Conservation (phyloP, 2,797 vertebrate species). For the Phrynocephalus guinanensis region DNA sequence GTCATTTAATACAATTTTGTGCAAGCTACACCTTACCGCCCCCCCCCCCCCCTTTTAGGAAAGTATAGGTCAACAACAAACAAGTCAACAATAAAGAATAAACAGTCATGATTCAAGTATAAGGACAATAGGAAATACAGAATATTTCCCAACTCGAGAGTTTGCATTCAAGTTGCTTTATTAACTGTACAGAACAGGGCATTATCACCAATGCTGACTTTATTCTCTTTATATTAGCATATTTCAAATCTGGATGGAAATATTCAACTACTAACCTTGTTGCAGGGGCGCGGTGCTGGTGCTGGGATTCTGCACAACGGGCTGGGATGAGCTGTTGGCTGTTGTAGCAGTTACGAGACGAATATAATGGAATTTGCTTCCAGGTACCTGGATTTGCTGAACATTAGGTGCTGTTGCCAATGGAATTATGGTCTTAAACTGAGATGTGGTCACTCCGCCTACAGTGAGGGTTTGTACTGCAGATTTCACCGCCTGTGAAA, state of each 20-base stretch:
- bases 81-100: neutral
- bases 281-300: constrained; percentile 89
- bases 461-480: constrained; percentile 91
- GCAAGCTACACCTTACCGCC: no score
- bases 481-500: constrained; percentile 87
- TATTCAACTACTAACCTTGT: constrained; percentile 84
- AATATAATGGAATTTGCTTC: constrained; percentile 97
- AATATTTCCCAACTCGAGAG: neutral
- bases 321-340: constrained; percentile 82
- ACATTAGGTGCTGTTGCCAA: constrained; percentile 92
- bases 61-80: neutral
- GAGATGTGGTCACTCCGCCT: constrained; percentile 87
- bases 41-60: no score
- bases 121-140: neutral
- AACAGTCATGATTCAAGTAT: neutral
- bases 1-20: no score
- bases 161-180: neutral
- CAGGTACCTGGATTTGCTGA: constrained; percentile 98
- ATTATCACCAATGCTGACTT: neutral
- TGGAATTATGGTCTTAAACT: constrained; percentile 98
- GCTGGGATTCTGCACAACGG: constrained; percentile 83
- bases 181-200: neutral
- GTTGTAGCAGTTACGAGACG: constrained; percentile 95
- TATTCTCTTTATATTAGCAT: neutral
- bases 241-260: constrained; percentile 1